Evolutionary conservation across 35 echinoderm and acorn worm genomes (phyloP).

Genomic region (Eucidaris tribuloides): DNA sequence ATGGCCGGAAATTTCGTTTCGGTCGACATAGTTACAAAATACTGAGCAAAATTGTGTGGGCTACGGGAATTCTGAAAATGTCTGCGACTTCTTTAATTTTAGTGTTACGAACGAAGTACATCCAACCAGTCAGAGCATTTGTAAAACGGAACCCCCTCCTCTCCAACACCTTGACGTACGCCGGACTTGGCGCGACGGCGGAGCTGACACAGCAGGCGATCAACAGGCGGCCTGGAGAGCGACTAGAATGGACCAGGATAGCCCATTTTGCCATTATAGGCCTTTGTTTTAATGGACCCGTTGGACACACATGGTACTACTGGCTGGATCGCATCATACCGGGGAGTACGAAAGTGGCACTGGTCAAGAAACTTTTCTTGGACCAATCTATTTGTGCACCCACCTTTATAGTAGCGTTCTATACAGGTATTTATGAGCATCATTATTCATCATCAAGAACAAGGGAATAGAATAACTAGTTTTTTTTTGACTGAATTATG

Average conservation of each 20-base stretch:
- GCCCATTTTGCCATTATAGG: neutral
- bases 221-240: neutral
- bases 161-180: constrained; percentile 7
- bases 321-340: constrained; percentile 11
- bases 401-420: constrained; percentile 1
- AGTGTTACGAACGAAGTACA: constrained; percentile 3
- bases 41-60: too few relatives aligned
- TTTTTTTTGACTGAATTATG: too few relatives aligned
- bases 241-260: neutral
- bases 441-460: too few relatives aligned
- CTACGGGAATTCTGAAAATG: too few relatives aligned
- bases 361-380: constrained; percentile 6
- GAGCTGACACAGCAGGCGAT: constrained; percentile 19
- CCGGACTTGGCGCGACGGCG: constrained; percentile 1
- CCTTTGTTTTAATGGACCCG: constrained; percentile 21
- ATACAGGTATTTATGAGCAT: constrained; percentile 11
- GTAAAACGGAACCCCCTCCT: neutral
- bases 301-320: neutral
- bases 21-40: too few relatives aligned
- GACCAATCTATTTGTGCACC: neutral
- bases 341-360: neutral
- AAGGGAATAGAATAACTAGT: too few relatives aligned
- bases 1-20: too few relatives aligned
- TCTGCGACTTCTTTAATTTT: neutral
- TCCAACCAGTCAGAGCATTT: neutral